phyloP scores from a whole-genome alignment of 2,888 invertebrate species.

The Globia sparganii region DNA sequence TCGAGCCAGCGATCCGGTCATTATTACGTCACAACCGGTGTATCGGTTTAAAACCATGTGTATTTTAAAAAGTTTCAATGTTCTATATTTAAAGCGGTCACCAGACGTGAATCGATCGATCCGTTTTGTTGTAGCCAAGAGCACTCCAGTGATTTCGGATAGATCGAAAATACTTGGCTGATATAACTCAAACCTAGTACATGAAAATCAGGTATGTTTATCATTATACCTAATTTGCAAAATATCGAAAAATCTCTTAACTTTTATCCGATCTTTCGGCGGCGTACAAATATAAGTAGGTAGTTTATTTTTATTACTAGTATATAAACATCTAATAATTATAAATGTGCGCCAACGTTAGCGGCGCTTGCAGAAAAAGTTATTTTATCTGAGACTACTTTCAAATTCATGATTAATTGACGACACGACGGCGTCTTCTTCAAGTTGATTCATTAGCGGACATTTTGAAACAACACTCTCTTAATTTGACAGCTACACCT shows the following conservation, averaged over 20 bases:
- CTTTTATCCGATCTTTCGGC: not conserved
- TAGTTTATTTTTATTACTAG: too few relatives aligned
- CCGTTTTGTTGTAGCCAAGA: not conserved
- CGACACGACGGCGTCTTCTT: not conserved
- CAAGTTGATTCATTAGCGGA: not conserved
- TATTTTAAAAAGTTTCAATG: conserved; percentile 12
- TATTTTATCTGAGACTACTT: not conserved
- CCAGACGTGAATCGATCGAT: conserved; percentile 26
- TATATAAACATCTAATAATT: too few relatives aligned
- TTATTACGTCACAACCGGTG: conserved; percentile 35
- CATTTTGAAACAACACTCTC: not conserved
- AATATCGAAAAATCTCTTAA: not conserved
- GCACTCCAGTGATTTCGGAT: not conserved
- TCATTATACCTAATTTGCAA: not conserved
- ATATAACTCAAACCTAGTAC: not conserved
- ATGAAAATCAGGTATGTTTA: not conserved
- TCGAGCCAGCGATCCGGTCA: conserved; percentile 61
- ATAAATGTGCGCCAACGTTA: too few relatives aligned
- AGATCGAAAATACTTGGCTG: not conserved
- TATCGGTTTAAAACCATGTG: conserved; percentile 13
- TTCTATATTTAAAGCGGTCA: conserved; percentile 11
- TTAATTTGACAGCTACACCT: not conserved
- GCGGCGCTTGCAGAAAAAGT: not conserved
- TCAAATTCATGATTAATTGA: not conserved
- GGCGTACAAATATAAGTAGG: too few relatives aligned